Percentiles rank a stretch among this genome's conserved stretches.
phyloP scores from a whole-genome alignment of 2,113 vertebrate species.

The Thunnus maccoyii region DNA sequence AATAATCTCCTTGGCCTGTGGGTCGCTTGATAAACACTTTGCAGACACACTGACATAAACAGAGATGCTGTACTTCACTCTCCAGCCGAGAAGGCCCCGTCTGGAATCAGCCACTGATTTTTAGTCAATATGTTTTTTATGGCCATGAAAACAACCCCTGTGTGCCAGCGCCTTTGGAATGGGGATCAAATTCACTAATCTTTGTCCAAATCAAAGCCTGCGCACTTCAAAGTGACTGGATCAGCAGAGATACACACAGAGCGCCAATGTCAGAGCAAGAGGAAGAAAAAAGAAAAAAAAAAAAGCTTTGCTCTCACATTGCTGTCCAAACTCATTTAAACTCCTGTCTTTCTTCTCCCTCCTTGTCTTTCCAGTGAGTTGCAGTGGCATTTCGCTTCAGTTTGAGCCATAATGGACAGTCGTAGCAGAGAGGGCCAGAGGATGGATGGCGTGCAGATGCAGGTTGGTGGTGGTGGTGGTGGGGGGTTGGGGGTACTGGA shows the following conservation, averaged over 20 bases:
- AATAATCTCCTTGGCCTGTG: conserved; percentile 45
- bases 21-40: conserved; percentile 52
- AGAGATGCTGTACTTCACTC: conserved; percentile 36
- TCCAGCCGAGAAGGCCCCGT: conserved; percentile 27
- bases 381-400: conserved; percentile 17
- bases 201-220: conserved; percentile 72
- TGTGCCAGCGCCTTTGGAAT: conserved; percentile 43
- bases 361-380: conserved; percentile 20
- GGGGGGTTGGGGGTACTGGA: not conserved
- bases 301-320: conserved; percentile 45
- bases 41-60: conserved; percentile 10
- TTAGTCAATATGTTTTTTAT: conserved; percentile 48
- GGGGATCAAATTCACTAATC: conserved; percentile 62
- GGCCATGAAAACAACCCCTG: conserved; percentile 51
- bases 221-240: conserved; percentile 61
- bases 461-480: conserved; percentile 11
- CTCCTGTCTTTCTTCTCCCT: conserved; percentile 47
- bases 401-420: conserved; percentile 35
- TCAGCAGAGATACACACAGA: conserved; percentile 52
- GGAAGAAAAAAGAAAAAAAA: not conserved
- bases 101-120: conserved; percentile 62
- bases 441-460: conserved; percentile 28
- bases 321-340: conserved; percentile 63
- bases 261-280: conserved; percentile 14
- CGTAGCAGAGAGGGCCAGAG: conserved; percentile 20